A percentile compares a stretch with the other conserved stretches of the same genome.
Evolutionary conservation across 2,113 vertebrate genomes (phyloP).

Genomic region (Cottus gobio): DNA sequence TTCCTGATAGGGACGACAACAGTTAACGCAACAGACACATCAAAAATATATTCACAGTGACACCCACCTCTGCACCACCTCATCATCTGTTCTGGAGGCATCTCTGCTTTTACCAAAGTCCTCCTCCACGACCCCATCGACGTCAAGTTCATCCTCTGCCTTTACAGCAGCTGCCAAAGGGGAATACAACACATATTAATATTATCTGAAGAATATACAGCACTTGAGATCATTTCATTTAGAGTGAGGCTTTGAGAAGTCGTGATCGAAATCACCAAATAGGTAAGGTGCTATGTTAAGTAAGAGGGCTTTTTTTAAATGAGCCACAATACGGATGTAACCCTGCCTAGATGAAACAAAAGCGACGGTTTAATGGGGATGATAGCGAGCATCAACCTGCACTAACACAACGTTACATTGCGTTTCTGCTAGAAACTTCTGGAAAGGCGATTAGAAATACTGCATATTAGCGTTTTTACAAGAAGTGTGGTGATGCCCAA

Average conservation of each 20-base stretch:
- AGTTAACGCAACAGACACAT: background rate
- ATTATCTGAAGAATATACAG: background rate
- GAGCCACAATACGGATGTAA: background rate
- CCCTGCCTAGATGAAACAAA: background rate
- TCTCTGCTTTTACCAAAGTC: slow-evolving; percentile 96
- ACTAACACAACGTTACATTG: background rate
- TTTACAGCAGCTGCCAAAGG: slow-evolving; percentile 63
- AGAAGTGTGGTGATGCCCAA: background rate
- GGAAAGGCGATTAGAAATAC: slow-evolving; percentile 17
- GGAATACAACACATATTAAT: too few relatives aligned
- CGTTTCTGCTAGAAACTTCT: slow-evolving; percentile 46
- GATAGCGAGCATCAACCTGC: background rate
- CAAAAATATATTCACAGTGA: background rate
- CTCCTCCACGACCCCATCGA: slow-evolving; percentile 90
- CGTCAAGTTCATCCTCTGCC: slow-evolving; percentile 85
- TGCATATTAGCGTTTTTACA: background rate
- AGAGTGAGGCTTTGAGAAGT: background rate
- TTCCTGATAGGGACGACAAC: background rate
- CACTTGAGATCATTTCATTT: background rate
- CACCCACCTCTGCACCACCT: slow-evolving; percentile 92
- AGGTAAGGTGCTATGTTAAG: background rate
- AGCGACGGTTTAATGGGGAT: background rate
- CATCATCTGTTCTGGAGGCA: slow-evolving; percentile 93
- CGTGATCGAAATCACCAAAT: background rate
- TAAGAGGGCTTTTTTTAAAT: background rate